Evolutionary conservation across 2,797 vertebrate species (phyloP).

Genomic region (Sphenopsis melanotis): DNA sequence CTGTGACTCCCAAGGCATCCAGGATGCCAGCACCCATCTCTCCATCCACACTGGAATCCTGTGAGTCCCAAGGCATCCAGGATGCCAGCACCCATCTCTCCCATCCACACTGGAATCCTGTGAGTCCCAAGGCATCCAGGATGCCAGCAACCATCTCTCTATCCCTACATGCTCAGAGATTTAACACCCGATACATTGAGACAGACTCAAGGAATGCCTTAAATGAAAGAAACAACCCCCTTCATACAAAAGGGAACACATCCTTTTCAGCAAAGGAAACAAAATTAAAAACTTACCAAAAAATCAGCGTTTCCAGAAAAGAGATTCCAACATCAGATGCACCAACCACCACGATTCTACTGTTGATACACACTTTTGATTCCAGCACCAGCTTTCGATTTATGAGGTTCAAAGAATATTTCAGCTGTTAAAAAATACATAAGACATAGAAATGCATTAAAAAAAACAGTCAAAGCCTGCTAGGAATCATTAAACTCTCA

Average conservation of each 20-base stretch:
- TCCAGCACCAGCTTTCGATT: conserved; percentile 89
- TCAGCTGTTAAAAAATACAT: conserved; percentile 67
- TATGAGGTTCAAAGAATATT: conserved; percentile 85
- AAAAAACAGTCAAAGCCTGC: not conserved
- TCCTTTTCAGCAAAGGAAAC: not conserved
- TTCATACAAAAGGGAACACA: not conserved
- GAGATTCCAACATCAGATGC: conserved; percentile 88
- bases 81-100: too few species aligned
- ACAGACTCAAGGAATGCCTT: not conserved
- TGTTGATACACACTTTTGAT: conserved; percentile 83
- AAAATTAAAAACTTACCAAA: conserved; percentile 77
- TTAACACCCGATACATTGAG: not conserved
- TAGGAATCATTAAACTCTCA: not conserved
- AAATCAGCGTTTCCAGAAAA: conserved; percentile 85
- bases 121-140: not conserved
- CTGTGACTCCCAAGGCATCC: not conserved
- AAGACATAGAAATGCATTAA: not conserved
- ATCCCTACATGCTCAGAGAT: rapidly evolving
- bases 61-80: not conserved
- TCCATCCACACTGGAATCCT: not conserved
- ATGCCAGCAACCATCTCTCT: not conserved
- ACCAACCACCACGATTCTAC: conserved; percentile 89
- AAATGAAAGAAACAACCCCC: not conserved
- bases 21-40: not conserved
- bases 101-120: too few species aligned